Conservation (phyloP, 2,888 invertebrate genomes). For the Dione vanillae region DNA sequence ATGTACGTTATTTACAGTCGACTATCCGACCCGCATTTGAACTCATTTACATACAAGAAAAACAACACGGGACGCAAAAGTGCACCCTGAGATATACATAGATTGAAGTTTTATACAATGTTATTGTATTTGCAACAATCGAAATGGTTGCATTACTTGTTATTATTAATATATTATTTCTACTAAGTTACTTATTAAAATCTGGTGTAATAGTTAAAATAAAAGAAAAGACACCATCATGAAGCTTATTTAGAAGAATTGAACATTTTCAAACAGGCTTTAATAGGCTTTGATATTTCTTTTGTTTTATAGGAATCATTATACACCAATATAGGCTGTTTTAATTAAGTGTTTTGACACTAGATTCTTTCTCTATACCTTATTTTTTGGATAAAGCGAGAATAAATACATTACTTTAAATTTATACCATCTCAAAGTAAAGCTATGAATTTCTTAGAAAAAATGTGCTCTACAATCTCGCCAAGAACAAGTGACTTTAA, state of each 20-base stretch:
- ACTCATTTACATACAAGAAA: constrained; percentile 36
- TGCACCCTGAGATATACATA: constrained; percentile 9
- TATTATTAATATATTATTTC: neutral
- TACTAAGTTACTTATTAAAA: neutral
- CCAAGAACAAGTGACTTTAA: constrained; percentile 5
- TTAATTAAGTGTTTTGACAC: no score
- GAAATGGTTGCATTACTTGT: neutral
- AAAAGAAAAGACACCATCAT: no score
- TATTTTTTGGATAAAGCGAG: no score
- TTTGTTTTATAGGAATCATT: no score
- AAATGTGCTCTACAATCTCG: neutral
- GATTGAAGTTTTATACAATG: constrained; percentile 4
- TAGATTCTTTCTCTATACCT: no score
- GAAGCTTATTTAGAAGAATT: no score
- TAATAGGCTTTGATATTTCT: no score
- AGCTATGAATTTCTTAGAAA: neutral
- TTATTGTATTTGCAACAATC: neutral
- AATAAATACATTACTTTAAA: no score
- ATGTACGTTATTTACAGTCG: neutral
- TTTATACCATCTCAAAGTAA: no score
- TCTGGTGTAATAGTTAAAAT: neutral
- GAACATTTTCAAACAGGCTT: no score
- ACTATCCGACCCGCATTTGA: neutral
- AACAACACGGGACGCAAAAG: constrained; percentile 25
- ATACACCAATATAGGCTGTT: no score